These are phyloP conservation scores for Ariopsis seemanni DNA, from an alignment of 2,113 vertebrate species.

Conservation along the genomic window DNA sequence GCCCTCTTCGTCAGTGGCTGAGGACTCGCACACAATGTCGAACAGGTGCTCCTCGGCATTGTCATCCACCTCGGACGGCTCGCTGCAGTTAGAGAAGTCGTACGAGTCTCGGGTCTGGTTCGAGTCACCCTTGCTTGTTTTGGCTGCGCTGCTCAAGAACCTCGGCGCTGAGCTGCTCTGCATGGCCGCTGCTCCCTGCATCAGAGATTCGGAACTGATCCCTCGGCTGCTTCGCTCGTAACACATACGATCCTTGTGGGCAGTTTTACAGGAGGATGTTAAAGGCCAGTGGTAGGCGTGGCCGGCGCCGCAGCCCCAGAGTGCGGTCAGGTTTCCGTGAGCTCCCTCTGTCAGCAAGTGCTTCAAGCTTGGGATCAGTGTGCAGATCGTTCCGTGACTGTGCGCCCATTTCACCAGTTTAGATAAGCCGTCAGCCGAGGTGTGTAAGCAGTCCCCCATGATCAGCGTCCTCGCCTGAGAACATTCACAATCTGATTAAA, in stretches of 20 bases:
- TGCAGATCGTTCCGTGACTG: slow-evolving; percentile 91
- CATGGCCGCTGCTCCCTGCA: slow-evolving; percentile 75
- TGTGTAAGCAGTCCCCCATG: slow-evolving; percentile 90
- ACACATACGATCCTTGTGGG: slow-evolving; percentile 79
- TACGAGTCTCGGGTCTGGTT: slow-evolving; percentile 79
- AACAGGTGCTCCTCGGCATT: slow-evolving; percentile 82
- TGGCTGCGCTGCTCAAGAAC: slow-evolving; percentile 72
- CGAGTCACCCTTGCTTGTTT: slow-evolving; percentile 75
- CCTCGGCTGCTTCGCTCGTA: slow-evolving; percentile 80
- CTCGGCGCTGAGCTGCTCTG: slow-evolving; percentile 78
- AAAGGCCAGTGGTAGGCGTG: slow-evolving; percentile 91
- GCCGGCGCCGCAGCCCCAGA: slow-evolving; percentile 86
- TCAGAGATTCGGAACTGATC: slow-evolving; percentile 80
- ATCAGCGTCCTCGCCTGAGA: slow-evolving; percentile 59
- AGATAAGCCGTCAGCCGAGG: slow-evolving; percentile 85
- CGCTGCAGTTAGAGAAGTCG: slow-evolving; percentile 85
- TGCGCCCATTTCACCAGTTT: slow-evolving; percentile 93
- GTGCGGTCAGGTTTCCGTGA: slow-evolving; percentile 79
- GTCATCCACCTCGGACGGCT: slow-evolving; percentile 81
- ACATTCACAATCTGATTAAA: background rate
- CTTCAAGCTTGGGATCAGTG: slow-evolving; percentile 87
- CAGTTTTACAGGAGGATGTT: slow-evolving; percentile 78
- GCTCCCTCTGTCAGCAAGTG: slow-evolving; percentile 81
- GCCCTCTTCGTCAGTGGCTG: slow-evolving; percentile 84
- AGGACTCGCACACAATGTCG: slow-evolving; percentile 86